phyloP scores from a whole-genome alignment of 2,113 vertebrate genomes.

The Bos indicus region DNA sequence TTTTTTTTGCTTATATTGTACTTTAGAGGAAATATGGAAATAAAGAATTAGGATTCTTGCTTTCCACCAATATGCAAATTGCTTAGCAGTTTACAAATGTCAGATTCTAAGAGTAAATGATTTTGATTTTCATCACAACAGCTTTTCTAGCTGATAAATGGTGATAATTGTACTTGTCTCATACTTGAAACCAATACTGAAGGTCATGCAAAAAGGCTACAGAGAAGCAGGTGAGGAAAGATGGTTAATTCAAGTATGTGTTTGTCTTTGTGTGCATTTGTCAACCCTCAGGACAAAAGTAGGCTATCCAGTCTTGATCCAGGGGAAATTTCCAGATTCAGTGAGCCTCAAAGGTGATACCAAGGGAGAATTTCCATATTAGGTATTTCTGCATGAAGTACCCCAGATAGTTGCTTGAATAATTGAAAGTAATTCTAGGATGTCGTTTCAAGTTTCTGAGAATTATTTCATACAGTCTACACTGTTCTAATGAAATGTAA shows the following conservation, averaged over 20 bases:
- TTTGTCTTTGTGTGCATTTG: not conserved
- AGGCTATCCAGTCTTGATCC: not conserved
- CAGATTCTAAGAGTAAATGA: not conserved
- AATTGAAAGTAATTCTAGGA: not conserved
- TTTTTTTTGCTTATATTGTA: not conserved
- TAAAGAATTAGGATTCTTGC: not conserved
- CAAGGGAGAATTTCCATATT: not conserved
- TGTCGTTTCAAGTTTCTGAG: not conserved
- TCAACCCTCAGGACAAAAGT: not conserved
- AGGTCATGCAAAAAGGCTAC: not conserved
- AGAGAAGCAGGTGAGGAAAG: not conserved
- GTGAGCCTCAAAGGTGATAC: not conserved
- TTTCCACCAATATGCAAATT: not conserved
- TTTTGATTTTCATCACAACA: constrained; percentile 37
- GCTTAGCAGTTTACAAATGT: constrained; percentile 32
- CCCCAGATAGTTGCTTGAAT: not conserved
- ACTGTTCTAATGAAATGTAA: not conserved
- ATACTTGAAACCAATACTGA: not conserved
- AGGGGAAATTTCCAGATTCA: not conserved
- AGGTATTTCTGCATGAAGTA: not conserved
- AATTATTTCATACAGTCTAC: not conserved
- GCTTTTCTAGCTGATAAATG: not conserved
- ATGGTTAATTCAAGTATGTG: not conserved
- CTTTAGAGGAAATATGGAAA: not conserved
- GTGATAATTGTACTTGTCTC: not conserved